Percentiles rank a stretch among this genome's conserved stretches.
These are phyloP conservation scores for Pseudomyrmex gracilis DNA, from an alignment of 1,140 invertebrate genomes.

Conservation along the genomic window DNA sequence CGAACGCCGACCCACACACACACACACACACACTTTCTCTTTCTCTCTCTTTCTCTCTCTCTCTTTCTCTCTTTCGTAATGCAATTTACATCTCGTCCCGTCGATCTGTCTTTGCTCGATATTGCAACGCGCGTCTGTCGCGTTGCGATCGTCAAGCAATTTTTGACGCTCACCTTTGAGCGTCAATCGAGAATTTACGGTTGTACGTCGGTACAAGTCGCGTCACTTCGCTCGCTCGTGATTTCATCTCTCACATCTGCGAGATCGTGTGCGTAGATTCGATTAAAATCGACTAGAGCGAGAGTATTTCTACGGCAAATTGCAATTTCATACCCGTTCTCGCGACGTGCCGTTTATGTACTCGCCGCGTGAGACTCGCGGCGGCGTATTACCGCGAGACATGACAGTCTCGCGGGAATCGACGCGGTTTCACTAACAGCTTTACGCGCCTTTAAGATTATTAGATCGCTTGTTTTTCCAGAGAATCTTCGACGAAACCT, in stretches of 20 bases:
- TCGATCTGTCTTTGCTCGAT: constrained; percentile 18
- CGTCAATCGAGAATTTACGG: background rate
- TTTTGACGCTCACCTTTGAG: background rate
- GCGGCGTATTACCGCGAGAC: background rate
- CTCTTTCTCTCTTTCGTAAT: background rate
- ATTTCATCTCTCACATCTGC: background rate
- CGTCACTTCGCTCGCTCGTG: background rate
- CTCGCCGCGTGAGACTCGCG: background rate
- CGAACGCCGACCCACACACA: background rate
- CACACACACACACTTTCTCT: too few species aligned
- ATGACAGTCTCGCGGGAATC: background rate
- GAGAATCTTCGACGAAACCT: background rate
- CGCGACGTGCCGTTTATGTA: background rate
- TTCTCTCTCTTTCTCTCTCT: too few species aligned
- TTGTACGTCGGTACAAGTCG: background rate
- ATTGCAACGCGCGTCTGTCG: background rate
- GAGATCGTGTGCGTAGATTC: background rate
- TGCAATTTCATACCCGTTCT: background rate
- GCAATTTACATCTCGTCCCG: constrained; percentile 68
- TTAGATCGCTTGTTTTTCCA: background rate
- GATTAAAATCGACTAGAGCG: constrained; percentile 25
- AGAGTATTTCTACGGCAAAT: constrained; percentile 12
- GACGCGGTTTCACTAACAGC: constrained; percentile 18
- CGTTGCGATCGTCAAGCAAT: background rate
- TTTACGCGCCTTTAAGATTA: background rate